Base-by-base conservation (phyloP, 1,140 invertebrate species). In the Hesperophylax magnus region DNA sequence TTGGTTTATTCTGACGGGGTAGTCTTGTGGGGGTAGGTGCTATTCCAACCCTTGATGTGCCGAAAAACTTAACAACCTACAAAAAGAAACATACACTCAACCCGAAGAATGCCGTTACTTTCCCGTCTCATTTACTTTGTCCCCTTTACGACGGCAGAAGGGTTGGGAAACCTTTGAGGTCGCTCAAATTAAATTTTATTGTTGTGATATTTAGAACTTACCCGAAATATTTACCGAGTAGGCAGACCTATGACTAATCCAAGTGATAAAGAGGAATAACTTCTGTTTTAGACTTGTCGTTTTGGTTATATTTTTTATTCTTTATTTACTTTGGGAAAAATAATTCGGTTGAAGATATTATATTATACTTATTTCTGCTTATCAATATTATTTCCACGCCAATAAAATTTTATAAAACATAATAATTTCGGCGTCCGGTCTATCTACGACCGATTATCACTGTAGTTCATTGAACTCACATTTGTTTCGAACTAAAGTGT, bases 41-140 rank as follows among this genome's bases (percentile, higher is more conserved):
- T 27, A 61, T 61, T 47, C 47, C 52, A 11, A 24, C 52, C 69
- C 69, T 72, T 54, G 17, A 72, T 72, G 69, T 72, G 47, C 47
- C 22, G 47, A 72, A 72, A 69, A 72, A 72, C 47, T 72, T 72
- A 72, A 72, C 69, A 72, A 72, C 69, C 69, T 18, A 72, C 69
- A 72, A 72, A 72, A 72, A 72, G 69, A 72, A 72, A 53, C 69
- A 72, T 72, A 72, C 69, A 24, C 39, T 47, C 47, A 72, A 39
- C 65, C 34, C 69, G 22, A 53, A 24, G 47, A 72, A 72, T 72
- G 27, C 69, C 18, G 69, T 54, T 54, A 72, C 69, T 20, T 72
- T 72, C 9, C 27, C 69, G 69, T 72, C 39, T 72, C 69, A 72
- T 72, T 72, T 72, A 72, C 47, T 54, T 53, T 22, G 69, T 54